A percentile compares a stretch with the other conserved stretches of the same genome.
phyloP scores from a whole-genome alignment of 1,140 invertebrate species.

The Drosophila kepulauana region DNA sequence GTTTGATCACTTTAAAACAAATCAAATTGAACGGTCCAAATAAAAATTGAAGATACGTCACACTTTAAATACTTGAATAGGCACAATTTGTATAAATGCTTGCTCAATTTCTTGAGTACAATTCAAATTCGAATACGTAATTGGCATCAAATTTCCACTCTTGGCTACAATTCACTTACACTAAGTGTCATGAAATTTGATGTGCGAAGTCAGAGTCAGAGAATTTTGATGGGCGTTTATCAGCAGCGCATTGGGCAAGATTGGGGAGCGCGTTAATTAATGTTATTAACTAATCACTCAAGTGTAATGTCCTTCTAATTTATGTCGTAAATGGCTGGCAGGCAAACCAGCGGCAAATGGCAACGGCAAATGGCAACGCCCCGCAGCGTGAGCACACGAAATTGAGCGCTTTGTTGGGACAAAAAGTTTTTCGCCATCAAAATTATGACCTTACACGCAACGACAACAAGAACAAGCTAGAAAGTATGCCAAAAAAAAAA shows the following conservation, averaged over 20 bases:
- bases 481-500: slow-evolving; percentile 48
- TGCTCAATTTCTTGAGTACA: background rate
- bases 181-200: slow-evolving; percentile 40
- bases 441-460: slow-evolving; percentile 74
- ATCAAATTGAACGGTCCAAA: background rate
- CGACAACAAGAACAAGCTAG: slow-evolving; percentile 5
- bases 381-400: slow-evolving; percentile 54
- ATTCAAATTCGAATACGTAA: slow-evolving; percentile 6
- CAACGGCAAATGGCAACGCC: slow-evolving; percentile 29
- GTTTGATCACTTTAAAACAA: too few species aligned
- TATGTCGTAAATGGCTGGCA: slow-evolving; percentile 48
- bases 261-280: slow-evolving; percentile 61
- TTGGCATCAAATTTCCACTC: slow-evolving; percentile 13
- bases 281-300: slow-evolving; percentile 67
- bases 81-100: background rate
- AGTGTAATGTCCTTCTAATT: slow-evolving; percentile 65
- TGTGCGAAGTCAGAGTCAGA: slow-evolving; percentile 3
- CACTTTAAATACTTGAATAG: background rate
- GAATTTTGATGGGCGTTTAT: slow-evolving; percentile 40
- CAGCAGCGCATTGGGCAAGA: slow-evolving; percentile 29
- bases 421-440: slow-evolving; percentile 57
- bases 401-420: slow-evolving; percentile 65
- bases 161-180: background rate
- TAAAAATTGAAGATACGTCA: background rate
- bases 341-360: background rate